phyloP scores from a whole-genome alignment of 1,140 invertebrate species.

The Nephotettix cincticeps region DNA sequence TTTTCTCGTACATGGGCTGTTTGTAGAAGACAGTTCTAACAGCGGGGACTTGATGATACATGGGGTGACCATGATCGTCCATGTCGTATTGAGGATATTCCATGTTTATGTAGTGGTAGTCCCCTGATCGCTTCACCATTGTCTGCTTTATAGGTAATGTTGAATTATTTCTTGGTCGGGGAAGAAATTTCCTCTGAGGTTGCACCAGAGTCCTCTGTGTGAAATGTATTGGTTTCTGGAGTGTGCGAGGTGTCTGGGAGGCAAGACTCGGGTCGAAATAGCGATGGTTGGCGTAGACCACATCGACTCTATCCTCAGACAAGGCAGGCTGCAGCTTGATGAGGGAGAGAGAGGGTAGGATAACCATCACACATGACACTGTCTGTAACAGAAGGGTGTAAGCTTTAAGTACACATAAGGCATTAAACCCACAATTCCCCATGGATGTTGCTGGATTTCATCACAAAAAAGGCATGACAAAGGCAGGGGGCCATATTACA shows the following conservation, averaged over 20 bases:
- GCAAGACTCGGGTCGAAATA: neutral
- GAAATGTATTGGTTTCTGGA: neutral
- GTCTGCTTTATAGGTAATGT: neutral
- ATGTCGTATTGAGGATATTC: slow-evolving; percentile 1
- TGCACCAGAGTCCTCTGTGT: neutral
- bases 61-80: neutral
- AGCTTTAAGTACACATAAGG: too few relatives aligned
- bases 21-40: neutral
- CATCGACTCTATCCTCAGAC: neutral
- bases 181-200: neutral
- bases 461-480: too few relatives aligned
- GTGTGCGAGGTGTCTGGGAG: neutral
- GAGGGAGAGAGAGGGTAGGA: neutral
- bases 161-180: neutral
- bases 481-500: too few relatives aligned
- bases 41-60: neutral
- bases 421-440: too few relatives aligned
- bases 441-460: too few relatives aligned
- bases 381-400: neutral
- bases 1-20: slow-evolving; percentile 9
- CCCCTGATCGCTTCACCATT: neutral
- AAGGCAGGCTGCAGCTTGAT: neutral
- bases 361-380: neutral
- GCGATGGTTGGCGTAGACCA: neutral
- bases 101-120: neutral